phyloP scores from a whole-genome alignment of 2,797 vertebrate genomes.

The Lutjanus argentimaculatus region DNA sequence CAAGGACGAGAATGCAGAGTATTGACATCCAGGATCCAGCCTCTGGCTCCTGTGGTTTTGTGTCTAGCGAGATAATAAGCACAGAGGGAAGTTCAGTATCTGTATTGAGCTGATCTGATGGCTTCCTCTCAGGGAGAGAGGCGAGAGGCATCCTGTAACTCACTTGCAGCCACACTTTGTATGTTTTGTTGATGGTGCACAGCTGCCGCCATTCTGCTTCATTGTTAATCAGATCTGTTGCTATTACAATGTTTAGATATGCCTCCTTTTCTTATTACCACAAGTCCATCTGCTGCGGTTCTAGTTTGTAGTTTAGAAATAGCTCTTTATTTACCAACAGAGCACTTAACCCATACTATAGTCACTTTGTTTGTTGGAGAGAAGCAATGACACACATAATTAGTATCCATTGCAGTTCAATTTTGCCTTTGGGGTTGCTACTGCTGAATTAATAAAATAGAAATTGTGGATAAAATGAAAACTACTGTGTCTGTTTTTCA shows the following conservation, averaged over 20 bases:
- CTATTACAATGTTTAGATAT: constrained; percentile 27
- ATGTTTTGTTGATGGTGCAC: constrained; percentile 49
- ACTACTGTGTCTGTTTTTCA: constrained; percentile 1
- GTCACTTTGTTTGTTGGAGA: constrained; percentile 21
- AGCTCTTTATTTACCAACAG: constrained; percentile 24
- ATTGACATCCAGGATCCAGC: constrained; percentile 70
- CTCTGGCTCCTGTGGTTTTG: constrained; percentile 73
- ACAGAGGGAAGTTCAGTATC: constrained; percentile 71
- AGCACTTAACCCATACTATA: neutral
- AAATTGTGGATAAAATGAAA: constrained; percentile 10
- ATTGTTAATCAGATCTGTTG: constrained; percentile 40
- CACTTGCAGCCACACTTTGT: constrained; percentile 38
- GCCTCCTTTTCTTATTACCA: constrained; percentile 21
- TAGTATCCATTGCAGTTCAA: neutral
- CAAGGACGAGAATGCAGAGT: constrained; percentile 52
- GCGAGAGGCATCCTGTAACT: constrained; percentile 45
- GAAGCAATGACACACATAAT: constrained; percentile 27
- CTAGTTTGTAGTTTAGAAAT: constrained; percentile 29
- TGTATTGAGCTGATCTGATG: constrained; percentile 62
- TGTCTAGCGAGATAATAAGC: constrained; percentile 75
- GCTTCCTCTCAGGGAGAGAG: constrained; percentile 55
- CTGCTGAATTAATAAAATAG: neutral
- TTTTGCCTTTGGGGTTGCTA: neutral
- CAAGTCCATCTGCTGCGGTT: constrained; percentile 36
- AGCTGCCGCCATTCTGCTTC: constrained; percentile 55